Percentiles rank a stretch among this genome's conserved stretches.
Conservation (phyloP, 2,113 vertebrate species). For the Laticauda laticaudata region DNA sequence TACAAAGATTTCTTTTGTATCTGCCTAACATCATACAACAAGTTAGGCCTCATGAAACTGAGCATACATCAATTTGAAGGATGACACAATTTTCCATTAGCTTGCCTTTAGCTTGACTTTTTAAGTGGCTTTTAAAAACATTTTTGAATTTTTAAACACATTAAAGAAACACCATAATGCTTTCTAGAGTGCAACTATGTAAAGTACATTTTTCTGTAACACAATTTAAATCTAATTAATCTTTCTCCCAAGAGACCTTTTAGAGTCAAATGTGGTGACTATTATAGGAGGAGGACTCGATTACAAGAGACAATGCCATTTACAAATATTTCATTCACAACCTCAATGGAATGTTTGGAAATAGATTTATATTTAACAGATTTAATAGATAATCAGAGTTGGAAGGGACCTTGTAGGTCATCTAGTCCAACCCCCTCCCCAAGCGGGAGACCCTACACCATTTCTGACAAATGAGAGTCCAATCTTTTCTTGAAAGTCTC, state of each 20-base stretch:
- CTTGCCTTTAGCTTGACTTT: slow-evolving; percentile 72
- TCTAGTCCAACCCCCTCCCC: no score
- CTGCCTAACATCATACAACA: slow-evolving; percentile 52
- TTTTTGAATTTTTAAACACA: slow-evolving; percentile 79
- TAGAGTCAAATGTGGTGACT: slow-evolving; percentile 61
- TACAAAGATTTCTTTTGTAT: slow-evolving; percentile 58
- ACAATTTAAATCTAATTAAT: slow-evolving; percentile 79
- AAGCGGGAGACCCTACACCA: no score
- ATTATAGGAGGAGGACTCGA: slow-evolving; percentile 51
- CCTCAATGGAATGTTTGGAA: slow-evolving; percentile 54
- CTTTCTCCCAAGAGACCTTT: slow-evolving; percentile 65
- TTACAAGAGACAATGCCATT: slow-evolving; percentile 49
- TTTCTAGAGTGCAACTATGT: slow-evolving; percentile 67
- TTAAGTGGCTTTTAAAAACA: slow-evolving; percentile 80
- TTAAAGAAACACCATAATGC: slow-evolving; percentile 74
- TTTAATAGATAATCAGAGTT: no score
- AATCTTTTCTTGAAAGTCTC: no score
- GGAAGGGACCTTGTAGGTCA: no score
- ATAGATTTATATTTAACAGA: background rate
- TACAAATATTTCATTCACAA: slow-evolving; percentile 56
- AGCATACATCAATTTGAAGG: slow-evolving; percentile 61
- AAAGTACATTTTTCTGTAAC: slow-evolving; percentile 67
- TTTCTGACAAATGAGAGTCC: no score
- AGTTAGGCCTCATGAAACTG: slow-evolving; percentile 45
- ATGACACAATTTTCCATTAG: slow-evolving; percentile 72